Conservation (phyloP, 2,888 invertebrate species). For the Erynnis tages region DNA sequence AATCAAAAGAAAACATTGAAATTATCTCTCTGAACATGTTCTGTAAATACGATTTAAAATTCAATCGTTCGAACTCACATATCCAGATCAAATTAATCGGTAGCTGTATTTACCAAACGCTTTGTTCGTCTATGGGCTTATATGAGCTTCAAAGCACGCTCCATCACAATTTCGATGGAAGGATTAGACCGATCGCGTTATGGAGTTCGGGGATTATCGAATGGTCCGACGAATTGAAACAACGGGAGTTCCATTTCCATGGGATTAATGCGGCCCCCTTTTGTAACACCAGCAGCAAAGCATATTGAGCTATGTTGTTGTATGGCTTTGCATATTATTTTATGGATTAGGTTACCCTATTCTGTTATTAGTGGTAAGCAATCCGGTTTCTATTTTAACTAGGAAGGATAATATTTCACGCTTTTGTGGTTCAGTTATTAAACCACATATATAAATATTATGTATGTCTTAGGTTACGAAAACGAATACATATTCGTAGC, state of each 20-base stretch:
- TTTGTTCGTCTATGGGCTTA: conserved; percentile 1
- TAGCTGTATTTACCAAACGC: conserved; percentile 15
- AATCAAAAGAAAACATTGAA: no score
- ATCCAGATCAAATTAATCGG: conserved; percentile 8
- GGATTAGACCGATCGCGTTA: conserved; percentile 44
- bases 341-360: conserved; percentile 14
- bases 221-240: conserved; percentile 44
- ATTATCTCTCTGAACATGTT: background rate
- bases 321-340: conserved; percentile 27
- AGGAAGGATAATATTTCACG: background rate
- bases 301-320: conserved; percentile 19
- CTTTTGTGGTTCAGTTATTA: conserved; percentile 22
- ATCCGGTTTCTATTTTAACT: background rate
- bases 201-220: conserved; percentile 43
- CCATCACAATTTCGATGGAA: conserved; percentile 26
- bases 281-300: conserved; percentile 20
- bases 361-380: conserved; percentile 5
- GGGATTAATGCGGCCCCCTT: conserved; percentile 45
- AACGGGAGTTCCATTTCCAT: conserved; percentile 46
- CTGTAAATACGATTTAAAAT: background rate
- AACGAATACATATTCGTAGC: no score
- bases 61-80: background rate
- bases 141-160: conserved; percentile 17
- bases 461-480: no score
- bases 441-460: no score